phyloP scores from a whole-genome alignment of 2,888 invertebrate genomes.

The Calephelis perditalis region DNA sequence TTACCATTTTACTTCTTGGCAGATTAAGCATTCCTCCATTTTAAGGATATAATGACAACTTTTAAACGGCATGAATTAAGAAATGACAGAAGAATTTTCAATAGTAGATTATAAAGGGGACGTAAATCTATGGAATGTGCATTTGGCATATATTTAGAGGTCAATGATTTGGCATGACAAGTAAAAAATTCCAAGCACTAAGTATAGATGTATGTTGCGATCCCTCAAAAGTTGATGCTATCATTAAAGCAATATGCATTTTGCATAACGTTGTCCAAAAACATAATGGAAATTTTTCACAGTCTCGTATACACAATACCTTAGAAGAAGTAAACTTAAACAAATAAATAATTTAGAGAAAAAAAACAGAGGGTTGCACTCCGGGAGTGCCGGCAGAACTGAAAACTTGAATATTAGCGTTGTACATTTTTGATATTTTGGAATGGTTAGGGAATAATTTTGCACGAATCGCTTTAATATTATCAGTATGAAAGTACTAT shows the following conservation, averaged over 20 bases:
- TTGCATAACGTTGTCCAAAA: slow-evolving; percentile 19
- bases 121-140: slow-evolving; percentile 24
- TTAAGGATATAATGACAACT: slow-evolving; percentile 24
- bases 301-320: slow-evolving; percentile 26
- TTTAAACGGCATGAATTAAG: slow-evolving; percentile 21
- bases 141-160: too few relatives aligned
- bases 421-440: too few relatives aligned
- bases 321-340: slow-evolving; percentile 26
- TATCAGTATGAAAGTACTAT: too few relatives aligned
- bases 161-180: slow-evolving; percentile 25
- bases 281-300: slow-evolving; percentile 18
- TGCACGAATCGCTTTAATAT: too few relatives aligned
- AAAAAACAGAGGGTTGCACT: too few relatives aligned
- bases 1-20: slow-evolving; percentile 23
- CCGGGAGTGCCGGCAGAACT: too few relatives aligned
- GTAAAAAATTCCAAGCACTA: slow-evolving; percentile 20
- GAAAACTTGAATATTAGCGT: too few relatives aligned
- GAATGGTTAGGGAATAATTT: too few relatives aligned
- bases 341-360: slow-evolving; percentile 19
- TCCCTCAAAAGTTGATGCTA: slow-evolving; percentile 21
- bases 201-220: slow-evolving; percentile 19
- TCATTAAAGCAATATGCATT: slow-evolving; percentile 22
- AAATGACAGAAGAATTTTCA: slow-evolving; percentile 21
- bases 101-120: slow-evolving; percentile 24
- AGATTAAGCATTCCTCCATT: slow-evolving; percentile 26